Evolutionary conservation across 2,888 invertebrate species (phyloP).

Genomic region (Melieria crassipennis): DNA sequence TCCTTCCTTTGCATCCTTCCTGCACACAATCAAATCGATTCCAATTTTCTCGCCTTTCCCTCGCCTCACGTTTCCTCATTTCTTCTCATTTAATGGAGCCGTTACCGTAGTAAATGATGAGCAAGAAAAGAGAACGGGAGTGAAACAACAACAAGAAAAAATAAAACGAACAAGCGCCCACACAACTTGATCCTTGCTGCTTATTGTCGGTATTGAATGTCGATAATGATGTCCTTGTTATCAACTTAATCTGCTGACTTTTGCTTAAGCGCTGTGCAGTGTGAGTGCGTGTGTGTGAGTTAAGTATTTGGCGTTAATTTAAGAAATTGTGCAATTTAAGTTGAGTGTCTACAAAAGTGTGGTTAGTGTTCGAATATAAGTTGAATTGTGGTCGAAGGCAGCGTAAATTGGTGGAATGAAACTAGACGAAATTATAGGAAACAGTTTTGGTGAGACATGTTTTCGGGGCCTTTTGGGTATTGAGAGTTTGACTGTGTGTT

Average conservation of each 20-base stretch:
- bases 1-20: slow-evolving; percentile 12
- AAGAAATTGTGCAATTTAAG: too few relatives aligned
- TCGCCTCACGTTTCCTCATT: not conserved
- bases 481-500: too few relatives aligned
- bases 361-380: too few relatives aligned
- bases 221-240: slow-evolving; percentile 31
- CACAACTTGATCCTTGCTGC: slow-evolving; percentile 19
- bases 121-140: not conserved
- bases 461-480: too few relatives aligned
- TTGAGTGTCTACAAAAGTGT: too few relatives aligned
- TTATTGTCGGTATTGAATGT: slow-evolving; percentile 29
- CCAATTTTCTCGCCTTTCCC: not conserved
- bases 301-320: not conserved
- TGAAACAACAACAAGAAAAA: not conserved
- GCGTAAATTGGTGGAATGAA: too few relatives aligned
- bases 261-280: slow-evolving; percentile 2
- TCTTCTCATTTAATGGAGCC: not conserved
- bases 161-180: too few relatives aligned
- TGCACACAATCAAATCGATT: slow-evolving; percentile 9
- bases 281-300: not conserved
- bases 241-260: slow-evolving; percentile 32
- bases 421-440: too few relatives aligned
- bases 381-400: too few relatives aligned
- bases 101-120: slow-evolving; percentile 5
- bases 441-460: too few relatives aligned